These are phyloP conservation scores for Hylomyscus alleni DNA, from an alignment of 2,797 vertebrate genomes.

Conservation along the genomic window DNA sequence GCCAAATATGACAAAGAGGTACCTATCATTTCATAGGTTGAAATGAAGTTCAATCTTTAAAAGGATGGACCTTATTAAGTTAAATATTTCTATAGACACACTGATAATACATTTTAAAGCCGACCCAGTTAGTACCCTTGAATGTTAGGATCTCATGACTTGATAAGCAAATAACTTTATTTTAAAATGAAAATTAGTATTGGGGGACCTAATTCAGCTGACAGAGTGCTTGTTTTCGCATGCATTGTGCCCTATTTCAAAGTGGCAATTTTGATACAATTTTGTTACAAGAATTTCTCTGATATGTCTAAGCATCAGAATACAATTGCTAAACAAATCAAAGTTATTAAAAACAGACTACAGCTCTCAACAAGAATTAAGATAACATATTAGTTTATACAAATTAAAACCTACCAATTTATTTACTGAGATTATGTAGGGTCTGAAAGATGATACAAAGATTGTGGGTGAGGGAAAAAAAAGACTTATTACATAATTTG, in stretches of 20 bases:
- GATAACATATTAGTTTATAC: neutral
- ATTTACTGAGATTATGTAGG: neutral
- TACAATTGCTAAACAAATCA: neutral
- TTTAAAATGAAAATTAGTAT: neutral
- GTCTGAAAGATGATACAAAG: neutral
- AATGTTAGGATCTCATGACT: neutral
- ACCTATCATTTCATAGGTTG: accelerated
- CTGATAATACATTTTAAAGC: neutral
- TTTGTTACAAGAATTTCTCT: neutral
- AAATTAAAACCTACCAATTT: neutral
- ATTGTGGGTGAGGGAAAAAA: neutral
- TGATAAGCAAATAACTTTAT: neutral
- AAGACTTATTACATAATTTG: neutral
- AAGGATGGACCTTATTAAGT: neutral
- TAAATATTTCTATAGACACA: neutral
- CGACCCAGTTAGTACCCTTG: neutral
- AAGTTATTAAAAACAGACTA: neutral
- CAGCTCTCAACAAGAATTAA: neutral
- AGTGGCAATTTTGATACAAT: neutral
- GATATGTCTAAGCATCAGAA: neutral
- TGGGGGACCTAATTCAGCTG: too few species aligned
- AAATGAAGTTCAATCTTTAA: neutral
- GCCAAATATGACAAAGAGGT: neutral
- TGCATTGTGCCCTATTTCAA: neutral
- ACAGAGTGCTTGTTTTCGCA: neutral